These are phyloP conservation scores for Hippasteria phrygiana DNA, from an alignment of 53 echinoderm and acorn worm genomes.

Conservation along the genomic window DNA sequence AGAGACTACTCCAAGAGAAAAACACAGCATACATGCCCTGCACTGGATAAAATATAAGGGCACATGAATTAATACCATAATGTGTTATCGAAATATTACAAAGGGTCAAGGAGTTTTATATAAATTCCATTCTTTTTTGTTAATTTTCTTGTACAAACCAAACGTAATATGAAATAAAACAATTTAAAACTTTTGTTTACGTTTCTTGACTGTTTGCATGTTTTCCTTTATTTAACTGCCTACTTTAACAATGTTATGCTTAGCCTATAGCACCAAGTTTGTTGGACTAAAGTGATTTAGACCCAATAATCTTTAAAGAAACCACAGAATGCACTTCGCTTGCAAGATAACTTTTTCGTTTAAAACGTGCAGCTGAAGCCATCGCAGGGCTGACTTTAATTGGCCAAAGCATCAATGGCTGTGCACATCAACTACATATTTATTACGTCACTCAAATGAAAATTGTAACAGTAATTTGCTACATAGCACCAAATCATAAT, in stretches of 20 bases:
- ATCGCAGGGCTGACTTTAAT: background rate
- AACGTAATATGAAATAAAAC: no score
- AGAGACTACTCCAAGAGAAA: no score
- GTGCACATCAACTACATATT: slow-evolving; percentile 20
- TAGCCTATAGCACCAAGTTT: slow-evolving; percentile 51
- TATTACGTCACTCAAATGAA: background rate
- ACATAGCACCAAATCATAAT: slow-evolving; percentile 51
- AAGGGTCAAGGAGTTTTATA: no score
- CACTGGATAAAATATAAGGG: no score
- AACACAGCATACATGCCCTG: no score
- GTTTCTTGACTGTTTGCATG: background rate
- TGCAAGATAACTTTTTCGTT: background rate
- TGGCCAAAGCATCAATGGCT: background rate
- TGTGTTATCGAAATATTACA: no score
- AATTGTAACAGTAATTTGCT: slow-evolving; percentile 22
- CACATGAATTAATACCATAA: no score
- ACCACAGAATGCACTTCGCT: background rate
- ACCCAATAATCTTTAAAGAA: background rate
- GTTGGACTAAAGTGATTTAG: background rate
- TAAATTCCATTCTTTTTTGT: no score
- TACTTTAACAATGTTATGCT: slow-evolving; percentile 25
- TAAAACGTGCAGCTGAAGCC: background rate
- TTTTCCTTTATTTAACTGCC: background rate
- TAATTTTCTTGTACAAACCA: no score
- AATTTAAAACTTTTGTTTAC: background rate